Evolutionary conservation across 1,140 invertebrate species (phyloP), one percentile per base, ranked within the genome.

Genomic region (Saccostrea cuccullata): DNA sequence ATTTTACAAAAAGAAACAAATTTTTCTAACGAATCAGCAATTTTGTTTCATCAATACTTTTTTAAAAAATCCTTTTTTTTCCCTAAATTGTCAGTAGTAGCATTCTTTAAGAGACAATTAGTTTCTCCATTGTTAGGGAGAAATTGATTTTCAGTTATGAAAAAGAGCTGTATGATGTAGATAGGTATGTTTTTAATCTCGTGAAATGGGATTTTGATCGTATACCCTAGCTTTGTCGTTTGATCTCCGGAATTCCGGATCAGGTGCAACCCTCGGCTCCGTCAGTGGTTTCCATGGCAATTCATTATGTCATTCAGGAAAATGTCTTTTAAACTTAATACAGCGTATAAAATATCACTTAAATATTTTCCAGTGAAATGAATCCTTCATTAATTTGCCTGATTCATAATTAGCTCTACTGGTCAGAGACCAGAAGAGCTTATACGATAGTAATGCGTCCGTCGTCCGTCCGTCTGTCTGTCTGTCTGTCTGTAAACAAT

Each of bases 121-220:
- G 13, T 77, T 12, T 77, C 70, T 77, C 70, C 60, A 20, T 67
- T 77, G 26, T 77, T 17, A 30, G 12, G 26, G 13, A 26, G 30
- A 20, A 77, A 30, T 77, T 26, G 26, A 30, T 77, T 77, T 77
- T 77, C 9, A 36, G 26, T 77, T 77, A 77, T 77, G 23, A 77
- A 77, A 77, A 36, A 36, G 30, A 30, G 70, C 11, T 30, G 1
- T 47, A 26, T 30, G 2, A 30, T 36, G 26, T 77, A 77, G 26
- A 77, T 36, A 26, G 11, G 15, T 15, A 30, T 30, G 70, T 36
- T 30, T 77, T 77, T 77, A 77, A 77, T 77, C 70, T 11, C 13
- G 70, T 77, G 70, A 77, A 77, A 77, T 77, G 60, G 23, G 60
- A 67, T 67, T 67, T 67, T 67, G 60, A 67, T 77, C 70, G 30